Base-by-base conservation (phyloP, 2,797 vertebrate genomes). In the Tenualosa ilisha region DNA sequence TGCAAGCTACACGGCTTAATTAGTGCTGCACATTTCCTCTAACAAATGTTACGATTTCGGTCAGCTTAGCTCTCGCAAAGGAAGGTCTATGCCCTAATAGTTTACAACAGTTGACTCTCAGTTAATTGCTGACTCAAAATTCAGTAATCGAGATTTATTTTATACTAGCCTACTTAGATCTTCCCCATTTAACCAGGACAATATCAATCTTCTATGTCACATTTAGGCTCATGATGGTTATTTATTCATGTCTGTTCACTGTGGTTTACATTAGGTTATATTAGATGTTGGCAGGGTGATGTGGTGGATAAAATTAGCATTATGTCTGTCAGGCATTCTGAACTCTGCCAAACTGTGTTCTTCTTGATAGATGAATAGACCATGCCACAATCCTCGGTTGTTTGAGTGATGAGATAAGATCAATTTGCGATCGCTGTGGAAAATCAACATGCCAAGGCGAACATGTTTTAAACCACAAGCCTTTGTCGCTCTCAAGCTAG, bases 371-470 rank as follows among this genome's bases (percentile, higher is more conserved):
- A 79, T 31, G 26, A 31, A 72, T 13, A 40, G 26, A 37, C 65
- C 9, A 37, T n/a, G 68, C 68, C 12, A 4, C 40, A 46, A 79
- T 79, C 72, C 37, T 79, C 40, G 37, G 17, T 17, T 40, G 68
- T 12, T 75, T 75, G 68, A 75, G 68, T 40, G 68, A 40, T 75
- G 72, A 22, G 72, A 79, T 79, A 79, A 1, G 72, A 79, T 79
- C 72, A 43, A 46, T 43, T 79, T 79, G 37, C 72, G 37, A 79
- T 79, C 72, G 72, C 40, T 43, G 68, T 75, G 40, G 37, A 46
- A 79, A 79, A 46, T 79, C 72, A 46, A 79, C 72, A 79, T 79
- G 72, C 40, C 72, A 79, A 46, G 72, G 72, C 72, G 40, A 43
- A 79, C 72, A 79, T 46, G 40, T 46, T 46, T 79, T 79, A 79